phyloP scores from a whole-genome alignment of 2,797 vertebrate genomes.

The Crocodylus rhombifer region DNA sequence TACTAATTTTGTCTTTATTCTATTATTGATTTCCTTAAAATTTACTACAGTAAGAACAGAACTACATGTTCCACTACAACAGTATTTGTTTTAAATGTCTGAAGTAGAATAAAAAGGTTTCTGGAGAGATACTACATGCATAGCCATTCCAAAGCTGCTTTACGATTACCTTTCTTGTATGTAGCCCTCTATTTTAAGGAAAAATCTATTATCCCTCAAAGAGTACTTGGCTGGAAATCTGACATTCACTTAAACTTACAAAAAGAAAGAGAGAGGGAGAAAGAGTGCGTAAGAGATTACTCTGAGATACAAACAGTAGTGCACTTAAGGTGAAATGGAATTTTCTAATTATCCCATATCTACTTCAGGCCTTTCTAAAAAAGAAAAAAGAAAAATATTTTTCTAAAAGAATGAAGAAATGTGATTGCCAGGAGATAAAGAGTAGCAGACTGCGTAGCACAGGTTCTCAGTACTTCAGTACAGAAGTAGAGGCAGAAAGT shows the following conservation, averaged over 20 bases:
- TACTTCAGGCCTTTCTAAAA: not conserved
- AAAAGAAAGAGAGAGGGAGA: not conserved
- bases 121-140: not conserved
- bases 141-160: conserved; percentile 33
- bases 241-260: not conserved
- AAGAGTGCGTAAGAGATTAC: not conserved
- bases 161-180: conserved; percentile 35
- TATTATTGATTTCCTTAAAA: conserved; percentile 76
- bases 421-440: not conserved
- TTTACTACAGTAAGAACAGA: conserved; percentile 54
- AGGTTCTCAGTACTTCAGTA: not conserved
- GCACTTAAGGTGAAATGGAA: not conserved
- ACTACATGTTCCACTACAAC: conserved; percentile 40
- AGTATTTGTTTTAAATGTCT: conserved; percentile 53
- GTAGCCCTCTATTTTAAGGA: conserved; percentile 22
- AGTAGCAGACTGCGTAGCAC: not conserved
- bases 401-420: not conserved
- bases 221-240: conserved; percentile 21
- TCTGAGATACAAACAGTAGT: not conserved
- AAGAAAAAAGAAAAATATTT: not conserved
- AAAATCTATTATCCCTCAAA: conserved; percentile 37
- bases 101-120: conserved; percentile 30
- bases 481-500: not conserved
- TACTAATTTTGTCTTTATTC: conserved; percentile 69
- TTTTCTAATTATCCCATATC: conserved; percentile 10